Conservation (phyloP, 2,113 vertebrate genomes). For the Telmatochromis brichardi region DNA sequence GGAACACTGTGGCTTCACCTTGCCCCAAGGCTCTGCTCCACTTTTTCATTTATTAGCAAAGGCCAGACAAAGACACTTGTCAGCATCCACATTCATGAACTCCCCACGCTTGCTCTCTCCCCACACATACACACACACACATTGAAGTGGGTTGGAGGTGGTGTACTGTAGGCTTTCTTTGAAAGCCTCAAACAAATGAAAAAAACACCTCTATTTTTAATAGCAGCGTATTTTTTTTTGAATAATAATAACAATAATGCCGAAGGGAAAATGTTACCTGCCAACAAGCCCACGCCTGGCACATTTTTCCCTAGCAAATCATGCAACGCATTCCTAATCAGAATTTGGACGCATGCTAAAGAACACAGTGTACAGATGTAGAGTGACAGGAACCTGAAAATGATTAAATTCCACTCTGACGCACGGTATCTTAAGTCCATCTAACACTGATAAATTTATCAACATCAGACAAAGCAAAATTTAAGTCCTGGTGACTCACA, state of each 20-base stretch:
- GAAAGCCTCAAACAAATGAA: background rate
- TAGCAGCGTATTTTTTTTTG: background rate
- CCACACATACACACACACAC: background rate
- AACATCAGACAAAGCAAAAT: constrained; percentile 31
- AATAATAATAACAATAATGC: constrained; percentile 24
- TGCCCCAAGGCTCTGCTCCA: constrained; percentile 53
- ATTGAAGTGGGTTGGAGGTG: background rate
- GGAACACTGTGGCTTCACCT: constrained; percentile 43
- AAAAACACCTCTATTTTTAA: background rate
- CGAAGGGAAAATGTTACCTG: constrained; percentile 28
- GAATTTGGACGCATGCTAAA: background rate
- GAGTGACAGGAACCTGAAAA: constrained; percentile 18
- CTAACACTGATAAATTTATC: constrained; percentile 26
- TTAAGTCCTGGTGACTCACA: constrained; percentile 20
- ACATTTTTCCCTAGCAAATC: background rate
- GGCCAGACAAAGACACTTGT: constrained; percentile 60
- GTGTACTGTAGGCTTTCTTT: background rate
- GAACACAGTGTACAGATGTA: background rate
- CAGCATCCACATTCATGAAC: constrained; percentile 25
- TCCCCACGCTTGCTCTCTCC: background rate
- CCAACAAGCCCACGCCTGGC: constrained; percentile 32
- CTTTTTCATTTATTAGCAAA: constrained; percentile 41
- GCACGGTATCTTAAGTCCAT: constrained; percentile 8
- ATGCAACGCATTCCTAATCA: background rate
- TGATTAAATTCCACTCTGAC: constrained; percentile 12